Evolutionary conservation across 2,888 invertebrate genomes (phyloP), one percentile per base, ranked within the genome.

Genomic region (Apomyelois bistriatella): DNA sequence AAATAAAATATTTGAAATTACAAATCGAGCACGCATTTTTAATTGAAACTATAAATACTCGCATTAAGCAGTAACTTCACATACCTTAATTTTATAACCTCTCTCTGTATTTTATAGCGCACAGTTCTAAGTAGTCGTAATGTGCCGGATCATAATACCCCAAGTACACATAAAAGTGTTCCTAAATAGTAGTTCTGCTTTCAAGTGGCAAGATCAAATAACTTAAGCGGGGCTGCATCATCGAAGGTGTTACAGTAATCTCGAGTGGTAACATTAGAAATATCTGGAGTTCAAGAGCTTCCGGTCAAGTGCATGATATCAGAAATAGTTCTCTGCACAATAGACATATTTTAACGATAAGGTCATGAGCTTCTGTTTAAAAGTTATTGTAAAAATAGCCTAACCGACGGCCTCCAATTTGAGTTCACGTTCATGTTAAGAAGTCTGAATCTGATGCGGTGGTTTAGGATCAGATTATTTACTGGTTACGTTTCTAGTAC

Each of bases 201-300:
- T 82, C 73, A 86, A 86, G 86, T 85, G 84, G 85, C 66, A 53
- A 81, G 76, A 82, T 85, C 76, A 81, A 82, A 79, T 81, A 76
- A 76, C 72, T 81, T 72, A 58, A 70, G 67, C 66, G 66, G 64
- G 60, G 71, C n/a, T 36, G 36, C 22, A 74, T 79, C 84, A 80
- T 86, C 86, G 82, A 77, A 86, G 85, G 86, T 84, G 85, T 82
- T 75, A 72, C 62, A 72, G 66, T 77, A 76, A 87, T 86, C 85
- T 88, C 80, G 55, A 87, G 85, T 78, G 79, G 52, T 37, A 40
- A 72, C 65, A 61, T 55, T 48, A 55, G 60, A 54, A 58, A 57
- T 63, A 65, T 52, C 48, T 64, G 69, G 68, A 61, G 63, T 66
- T 79, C 73, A 69, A 85, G 79, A 65, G 74, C 70, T 85, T 86